A percentile compares a stretch with the other conserved stretches of the same genome.
Conservation (phyloP, 2,113 vertebrate genomes). For the Laticauda colubrina region DNA sequence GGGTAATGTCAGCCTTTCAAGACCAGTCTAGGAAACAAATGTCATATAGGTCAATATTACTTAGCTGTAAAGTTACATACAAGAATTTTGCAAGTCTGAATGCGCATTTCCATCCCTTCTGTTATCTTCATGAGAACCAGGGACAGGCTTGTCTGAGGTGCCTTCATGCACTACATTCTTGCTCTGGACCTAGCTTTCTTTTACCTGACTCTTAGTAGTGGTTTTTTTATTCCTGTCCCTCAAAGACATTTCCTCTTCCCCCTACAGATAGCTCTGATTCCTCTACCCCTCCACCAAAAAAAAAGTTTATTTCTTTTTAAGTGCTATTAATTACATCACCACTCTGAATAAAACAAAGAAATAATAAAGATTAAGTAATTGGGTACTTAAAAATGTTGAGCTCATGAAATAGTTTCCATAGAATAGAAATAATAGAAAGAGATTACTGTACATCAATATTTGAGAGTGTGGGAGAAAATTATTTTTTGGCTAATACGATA, state of each 20-base stretch:
- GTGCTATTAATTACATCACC: background rate
- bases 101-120: background rate
- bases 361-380: background rate
- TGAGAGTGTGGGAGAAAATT: background rate
- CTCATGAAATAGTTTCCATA: constrained; percentile 18
- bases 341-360: constrained; percentile 1
- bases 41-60: background rate
- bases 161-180: background rate
- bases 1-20: background rate
- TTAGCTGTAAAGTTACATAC: background rate
- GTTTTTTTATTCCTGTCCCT: background rate
- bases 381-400: background rate
- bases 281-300: background rate
- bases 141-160: background rate
- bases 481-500: background rate
- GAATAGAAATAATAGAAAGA: background rate
- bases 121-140: background rate
- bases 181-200: background rate
- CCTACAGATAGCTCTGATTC: background rate
- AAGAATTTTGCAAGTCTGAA: background rate
- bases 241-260: background rate
- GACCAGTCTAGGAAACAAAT: background rate
- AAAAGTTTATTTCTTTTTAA: background rate
- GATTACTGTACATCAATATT: background rate
- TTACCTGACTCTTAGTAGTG: background rate